Base-by-base conservation (phyloP, 2,888 invertebrate species). In the Drosophila histrio region DNA sequence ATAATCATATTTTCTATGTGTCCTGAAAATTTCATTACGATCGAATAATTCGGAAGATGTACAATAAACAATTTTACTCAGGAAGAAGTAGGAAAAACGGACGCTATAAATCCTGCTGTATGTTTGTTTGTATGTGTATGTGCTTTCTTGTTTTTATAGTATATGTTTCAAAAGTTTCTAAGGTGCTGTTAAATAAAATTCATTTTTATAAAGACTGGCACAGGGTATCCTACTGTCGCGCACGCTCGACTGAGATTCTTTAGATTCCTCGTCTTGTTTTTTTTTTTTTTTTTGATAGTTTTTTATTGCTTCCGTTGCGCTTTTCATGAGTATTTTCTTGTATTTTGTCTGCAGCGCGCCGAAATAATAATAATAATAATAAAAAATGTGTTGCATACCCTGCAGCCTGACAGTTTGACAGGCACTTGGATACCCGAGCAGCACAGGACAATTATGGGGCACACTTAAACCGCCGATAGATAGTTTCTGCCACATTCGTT, bases 361-460 rank as follows among this genome's bases (percentile, higher is more conserved):
- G 22, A 56, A 57, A 49, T 19, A 39, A 59, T 26, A 50, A 24
- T 47, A 47, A 47, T 32, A 49, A 24, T 30, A 30, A 32, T 46
- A 46, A 46, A 53, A 54, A 68, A 64, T 52, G 52, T 59, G 62
- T 54, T 72, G 66, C 66, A 77, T 56, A 53, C 36, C 47, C 59
- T 56, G 58, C 52, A 62, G 74, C 32, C 67, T 63, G 64, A 60
- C 58, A 70, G 53, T 36, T 28, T 64, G 77, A 49, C 59, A 67
- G 59, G 22, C 66, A 57, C 72, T 66, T 17, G 39, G 52, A 41
- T 41, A 53, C 57, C 22, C 17, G 22, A 24, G 43, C 24, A 56
- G 56, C 54, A 15, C 41, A 38, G 49, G 64, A 76, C 72, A 72
- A 64, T 63, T 71, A 72, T 72, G 59, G 50, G 39, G 32, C 54